Evolutionary conservation across 2,113 vertebrate genomes (phyloP).

Genomic region (Chionomys nivalis): DNA sequence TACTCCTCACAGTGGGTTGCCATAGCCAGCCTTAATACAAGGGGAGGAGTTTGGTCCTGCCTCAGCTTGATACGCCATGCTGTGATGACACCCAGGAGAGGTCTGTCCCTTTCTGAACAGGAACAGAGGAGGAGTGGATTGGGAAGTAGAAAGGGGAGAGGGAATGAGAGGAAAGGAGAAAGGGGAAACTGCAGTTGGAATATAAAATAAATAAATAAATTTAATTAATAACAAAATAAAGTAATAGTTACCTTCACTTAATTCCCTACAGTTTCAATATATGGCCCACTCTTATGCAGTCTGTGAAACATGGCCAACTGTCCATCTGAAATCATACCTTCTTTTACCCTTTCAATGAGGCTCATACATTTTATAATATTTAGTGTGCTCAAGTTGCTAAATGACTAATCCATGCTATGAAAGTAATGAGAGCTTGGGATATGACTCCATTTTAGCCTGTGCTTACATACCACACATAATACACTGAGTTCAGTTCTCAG

Average conservation of each 20-base stretch:
- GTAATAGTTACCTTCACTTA: not conserved
- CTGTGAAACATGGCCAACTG: not conserved
- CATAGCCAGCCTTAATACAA: not conserved
- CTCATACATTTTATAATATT: not conserved
- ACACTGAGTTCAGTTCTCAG: not conserved
- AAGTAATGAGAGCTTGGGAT: not conserved
- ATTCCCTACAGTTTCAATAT: not conserved
- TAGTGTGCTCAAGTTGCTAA: slow-evolving; percentile 27
- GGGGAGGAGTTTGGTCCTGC: not conserved
- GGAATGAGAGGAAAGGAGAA: not conserved
- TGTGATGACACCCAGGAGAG: not conserved
- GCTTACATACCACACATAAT: not conserved
- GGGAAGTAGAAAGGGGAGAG: not conserved
- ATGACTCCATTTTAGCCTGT: not conserved
- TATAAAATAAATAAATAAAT: not conserved
- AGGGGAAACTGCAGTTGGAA: not conserved
- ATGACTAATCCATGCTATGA: not conserved
- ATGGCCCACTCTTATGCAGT: not conserved
- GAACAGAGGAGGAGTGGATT: not conserved
- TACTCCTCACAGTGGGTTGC: not conserved
- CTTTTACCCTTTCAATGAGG: not conserved
- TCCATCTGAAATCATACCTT: not conserved
- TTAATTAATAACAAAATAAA: not conserved
- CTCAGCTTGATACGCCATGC: not conserved
- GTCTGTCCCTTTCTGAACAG: not conserved